Evolutionary conservation across 2,888 invertebrate species (phyloP), one percentile per base, ranked within the genome.

Genomic region (Cinara cedri): DNA sequence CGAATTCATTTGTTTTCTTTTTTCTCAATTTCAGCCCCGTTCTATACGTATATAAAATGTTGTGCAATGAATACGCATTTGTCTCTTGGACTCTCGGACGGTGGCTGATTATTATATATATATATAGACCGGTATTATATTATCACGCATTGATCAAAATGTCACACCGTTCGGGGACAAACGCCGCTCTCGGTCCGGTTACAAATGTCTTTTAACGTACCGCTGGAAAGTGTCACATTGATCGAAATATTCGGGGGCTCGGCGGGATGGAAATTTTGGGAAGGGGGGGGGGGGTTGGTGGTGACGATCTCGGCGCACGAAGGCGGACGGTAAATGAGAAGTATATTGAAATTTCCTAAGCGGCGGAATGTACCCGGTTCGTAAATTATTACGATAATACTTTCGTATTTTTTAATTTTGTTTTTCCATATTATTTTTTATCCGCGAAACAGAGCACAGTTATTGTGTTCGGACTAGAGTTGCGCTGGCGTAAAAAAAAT

Each of bases 311-410:
- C n/a, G n/a, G n/a, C n/a, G n/a, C n/a, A n/a, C n/a, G n/a, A n/a
- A n/a, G 46, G 19, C 6, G 44, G 16, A 26, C 34, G 34, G 26
- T 19, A 19, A n/a, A n/a, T 3, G 26, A 72, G 60, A 49, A 72
- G 60, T 60, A 60, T 72, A 72, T 72, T 60, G 62, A 51, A 63
- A 63, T 74, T 63, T 63, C 51, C 16, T 26, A 49, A 24, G 19
- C 9, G 26, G 11, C 21, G 21, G 42, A 74, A 72, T 42, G 24
- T 44, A 42, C 57, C 11, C 14, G 26, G 24, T 6, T 62, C 26
- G 51, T 72, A 72, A 62, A 72, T 19, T 24, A 49, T 62, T 60
- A 34, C 49, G 1, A 42, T 62, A 26, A 55, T 55, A 55, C 9
- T 8, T 8, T 3, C n/a, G 1, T 19, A 19, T 54, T 8, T 54